Evolutionary conservation across 2,797 vertebrate genomes (phyloP).

Genomic region (Mus minutoides): DNA sequence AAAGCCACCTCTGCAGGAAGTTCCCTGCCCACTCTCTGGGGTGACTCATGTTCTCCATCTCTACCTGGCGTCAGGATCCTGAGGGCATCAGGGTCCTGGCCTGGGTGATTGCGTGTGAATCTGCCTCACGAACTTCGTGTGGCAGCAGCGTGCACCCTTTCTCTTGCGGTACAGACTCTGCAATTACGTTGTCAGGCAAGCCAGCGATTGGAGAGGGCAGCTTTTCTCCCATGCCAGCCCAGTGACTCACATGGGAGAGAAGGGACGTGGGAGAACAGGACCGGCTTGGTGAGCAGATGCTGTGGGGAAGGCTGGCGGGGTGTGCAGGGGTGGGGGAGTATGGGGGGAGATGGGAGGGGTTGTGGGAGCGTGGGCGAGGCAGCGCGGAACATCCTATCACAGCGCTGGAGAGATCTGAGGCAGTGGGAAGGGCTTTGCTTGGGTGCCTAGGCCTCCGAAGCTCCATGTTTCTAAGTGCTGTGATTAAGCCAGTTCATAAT

Average conservation of each 20-base stretch:
- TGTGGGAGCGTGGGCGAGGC: background rate
- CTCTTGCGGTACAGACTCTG: background rate
- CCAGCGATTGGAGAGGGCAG: background rate
- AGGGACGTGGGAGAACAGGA: background rate
- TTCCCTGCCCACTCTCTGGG: background rate
- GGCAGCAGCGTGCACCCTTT: background rate
- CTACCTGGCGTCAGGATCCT: background rate
- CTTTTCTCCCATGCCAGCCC: background rate
- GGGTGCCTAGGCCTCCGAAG: background rate
- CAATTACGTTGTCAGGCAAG: background rate
- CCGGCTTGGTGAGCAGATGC: background rate
- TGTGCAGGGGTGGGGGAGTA: background rate
- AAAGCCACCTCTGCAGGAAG: conserved; percentile 11
- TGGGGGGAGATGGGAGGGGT: background rate
- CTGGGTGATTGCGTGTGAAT: no score
- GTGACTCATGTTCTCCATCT: background rate
- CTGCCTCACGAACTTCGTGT: background rate
- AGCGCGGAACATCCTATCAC: background rate
- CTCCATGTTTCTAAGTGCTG: background rate
- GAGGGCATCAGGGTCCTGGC: accelerated
- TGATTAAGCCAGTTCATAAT: background rate
- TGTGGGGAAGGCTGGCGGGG: background rate
- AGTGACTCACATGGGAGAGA: background rate
- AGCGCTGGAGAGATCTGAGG: background rate
- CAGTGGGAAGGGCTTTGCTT: background rate